Conservation (phyloP, 2,888 invertebrate genomes). For the Drosophila cognata region DNA sequence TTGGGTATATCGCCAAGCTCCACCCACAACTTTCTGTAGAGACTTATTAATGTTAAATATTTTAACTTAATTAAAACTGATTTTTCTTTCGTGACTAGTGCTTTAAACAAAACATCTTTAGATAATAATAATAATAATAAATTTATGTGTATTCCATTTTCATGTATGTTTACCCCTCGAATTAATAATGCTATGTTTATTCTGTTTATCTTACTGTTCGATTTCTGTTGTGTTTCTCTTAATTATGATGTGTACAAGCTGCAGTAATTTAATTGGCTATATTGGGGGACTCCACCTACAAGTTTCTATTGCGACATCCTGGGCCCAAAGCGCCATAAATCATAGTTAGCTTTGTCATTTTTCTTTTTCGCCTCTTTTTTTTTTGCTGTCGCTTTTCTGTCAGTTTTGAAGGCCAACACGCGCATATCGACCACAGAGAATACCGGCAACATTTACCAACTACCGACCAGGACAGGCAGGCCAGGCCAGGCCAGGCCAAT, state of each 20-base stretch:
- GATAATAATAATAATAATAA: too few relatives aligned
- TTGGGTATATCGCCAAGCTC: constrained; percentile 38
- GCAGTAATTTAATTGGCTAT: constrained; percentile 61
- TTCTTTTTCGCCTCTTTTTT: constrained; percentile 15
- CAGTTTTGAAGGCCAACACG: constrained; percentile 72
- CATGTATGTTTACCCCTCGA: too few relatives aligned
- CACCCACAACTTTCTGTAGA: not conserved
- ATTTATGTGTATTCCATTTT: too few relatives aligned
- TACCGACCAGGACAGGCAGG: not conserved
- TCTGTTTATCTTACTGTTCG: not conserved
- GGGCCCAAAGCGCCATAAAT: constrained; percentile 58
- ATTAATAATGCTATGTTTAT: not conserved
- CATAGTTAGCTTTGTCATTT: constrained; percentile 61
- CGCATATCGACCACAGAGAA: constrained; percentile 55
- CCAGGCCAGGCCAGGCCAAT: too few relatives aligned
- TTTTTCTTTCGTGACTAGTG: too few relatives aligned
- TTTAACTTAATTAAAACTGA: too few relatives aligned
- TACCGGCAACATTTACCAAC: constrained; percentile 31
- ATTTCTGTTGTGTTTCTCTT: not conserved
- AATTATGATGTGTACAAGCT: not conserved
- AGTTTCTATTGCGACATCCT: constrained; percentile 40
- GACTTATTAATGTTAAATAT: too few relatives aligned
- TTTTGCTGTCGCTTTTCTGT: constrained; percentile 57
- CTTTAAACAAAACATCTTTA: too few relatives aligned
- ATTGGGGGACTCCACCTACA: constrained; percentile 27